Conservation (phyloP, 1,140 invertebrate species). For the Drosophila nasuta region DNA sequence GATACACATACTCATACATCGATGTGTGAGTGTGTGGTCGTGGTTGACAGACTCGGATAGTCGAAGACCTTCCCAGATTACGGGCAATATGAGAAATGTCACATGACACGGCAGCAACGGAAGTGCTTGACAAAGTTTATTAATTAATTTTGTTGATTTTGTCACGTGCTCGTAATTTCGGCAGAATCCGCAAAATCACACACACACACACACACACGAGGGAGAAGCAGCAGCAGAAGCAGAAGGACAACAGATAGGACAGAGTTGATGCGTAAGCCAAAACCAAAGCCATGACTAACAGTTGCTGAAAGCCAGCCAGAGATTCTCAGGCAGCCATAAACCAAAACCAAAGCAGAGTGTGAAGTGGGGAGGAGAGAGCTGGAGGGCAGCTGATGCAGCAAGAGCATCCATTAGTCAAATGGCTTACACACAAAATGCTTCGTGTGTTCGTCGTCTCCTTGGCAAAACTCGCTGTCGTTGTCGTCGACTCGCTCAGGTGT, state of each 20-base stretch:
- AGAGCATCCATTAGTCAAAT: conserved; percentile 79
- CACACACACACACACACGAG: conserved; percentile 19
- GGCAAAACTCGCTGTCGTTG: conserved; percentile 6
- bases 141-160: conserved; percentile 84
- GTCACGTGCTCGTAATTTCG: conserved; percentile 79
- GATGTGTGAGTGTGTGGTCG: conserved; percentile 10
- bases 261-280: conserved; percentile 46
- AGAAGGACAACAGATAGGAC: background rate
- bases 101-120: conserved; percentile 72
- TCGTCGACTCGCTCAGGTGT: conserved; percentile 24
- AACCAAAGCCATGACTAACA: conserved; percentile 69
- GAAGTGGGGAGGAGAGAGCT: too few relatives aligned
- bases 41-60: conserved; percentile 13
- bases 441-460: conserved; percentile 43
- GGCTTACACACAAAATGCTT: conserved; percentile 61
- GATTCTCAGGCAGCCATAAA: conserved; percentile 36
- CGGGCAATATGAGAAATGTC: conserved; percentile 72
- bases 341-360: background rate
- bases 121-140: conserved; percentile 81
- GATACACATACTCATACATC: background rate
- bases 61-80: conserved; percentile 33
- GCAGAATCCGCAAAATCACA: conserved; percentile 75
- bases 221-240: too few relatives aligned
- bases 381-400: conserved; percentile 14
- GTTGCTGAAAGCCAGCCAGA: conserved; percentile 64